These are phyloP conservation scores for Hycleus phaleratus DNA, from an alignment of 1,140 invertebrate genomes.

Conservation along the genomic window DNA sequence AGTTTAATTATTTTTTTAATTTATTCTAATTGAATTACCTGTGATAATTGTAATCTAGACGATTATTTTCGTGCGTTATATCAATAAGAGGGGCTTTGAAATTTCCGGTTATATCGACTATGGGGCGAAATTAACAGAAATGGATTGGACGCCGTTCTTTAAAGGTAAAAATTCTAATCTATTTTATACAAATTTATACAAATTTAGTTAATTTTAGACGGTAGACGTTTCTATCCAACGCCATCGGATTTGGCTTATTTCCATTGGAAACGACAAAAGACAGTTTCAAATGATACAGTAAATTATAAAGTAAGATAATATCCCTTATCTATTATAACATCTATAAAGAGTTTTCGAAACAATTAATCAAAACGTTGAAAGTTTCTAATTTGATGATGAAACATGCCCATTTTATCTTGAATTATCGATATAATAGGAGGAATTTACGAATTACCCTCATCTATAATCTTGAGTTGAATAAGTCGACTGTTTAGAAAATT, in stretches of 20 bases:
- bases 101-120: conserved; percentile 75
- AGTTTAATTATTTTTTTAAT: background rate
- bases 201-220: conserved; percentile 29
- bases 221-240: conserved; percentile 53
- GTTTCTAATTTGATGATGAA: too few species aligned
- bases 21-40: background rate
- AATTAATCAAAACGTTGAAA: too few species aligned
- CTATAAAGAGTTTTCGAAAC: background rate
- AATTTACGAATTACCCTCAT: too few species aligned
- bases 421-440: too few species aligned
- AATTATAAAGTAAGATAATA: conserved; percentile 48
- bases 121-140: conserved; percentile 55
- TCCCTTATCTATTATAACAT: background rate
- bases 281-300: conserved; percentile 54
- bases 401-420: too few species aligned
- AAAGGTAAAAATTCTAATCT: conserved; percentile 29
- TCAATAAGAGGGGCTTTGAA: conserved; percentile 56
- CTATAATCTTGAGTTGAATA: too few species aligned
- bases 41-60: conserved; percentile 40
- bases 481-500: too few species aligned
- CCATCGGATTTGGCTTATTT: conserved; percentile 64
- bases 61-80: conserved; percentile 62
- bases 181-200: background rate
- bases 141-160: conserved; percentile 69
- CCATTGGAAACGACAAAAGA: conserved; percentile 60